A percentile compares a stretch with the other conserved stretches of the same genome.
phyloP scores from a whole-genome alignment of 2,888 invertebrate species.

The Eurois occulta region DNA sequence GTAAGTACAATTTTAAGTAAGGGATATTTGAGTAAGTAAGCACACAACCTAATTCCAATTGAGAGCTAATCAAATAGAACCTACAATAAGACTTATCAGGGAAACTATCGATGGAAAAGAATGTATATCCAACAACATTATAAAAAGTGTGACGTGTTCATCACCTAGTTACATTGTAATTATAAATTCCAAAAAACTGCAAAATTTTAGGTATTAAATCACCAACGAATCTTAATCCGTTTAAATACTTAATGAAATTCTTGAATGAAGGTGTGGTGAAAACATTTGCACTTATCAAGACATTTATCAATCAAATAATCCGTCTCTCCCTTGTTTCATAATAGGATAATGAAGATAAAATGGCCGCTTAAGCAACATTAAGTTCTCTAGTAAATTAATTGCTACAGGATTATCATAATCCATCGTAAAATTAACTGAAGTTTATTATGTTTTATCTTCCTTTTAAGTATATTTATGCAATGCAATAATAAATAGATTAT shows the following conservation, averaged over 20 bases:
- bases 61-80: too few species aligned
- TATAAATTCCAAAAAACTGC: too few species aligned
- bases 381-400: conserved; percentile 60
- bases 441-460: conserved; percentile 35
- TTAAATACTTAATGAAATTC: conserved; percentile 20
- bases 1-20: too few species aligned
- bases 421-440: conserved; percentile 32
- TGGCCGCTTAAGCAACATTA: conserved; percentile 50
- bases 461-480: conserved; percentile 26
- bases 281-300: conserved; percentile 29
- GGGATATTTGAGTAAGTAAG: too few species aligned
- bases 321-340: conserved; percentile 31
- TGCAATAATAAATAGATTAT: conserved; percentile 18
- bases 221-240: conserved; percentile 14
- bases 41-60: too few species aligned
- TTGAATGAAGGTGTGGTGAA: conserved; percentile 33
- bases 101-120: too few species aligned
- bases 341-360: conserved; percentile 56
- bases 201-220: background rate
- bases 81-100: too few species aligned
- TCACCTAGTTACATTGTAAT: too few species aligned
- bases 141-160: too few species aligned
- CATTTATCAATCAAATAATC: conserved; percentile 50
- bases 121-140: too few species aligned
- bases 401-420: conserved; percentile 61